Percentiles rank a stretch among this genome's conserved stretches.
Conservation (phyloP, 2,888 invertebrate genomes). For the Malacosoma neustria region DNA sequence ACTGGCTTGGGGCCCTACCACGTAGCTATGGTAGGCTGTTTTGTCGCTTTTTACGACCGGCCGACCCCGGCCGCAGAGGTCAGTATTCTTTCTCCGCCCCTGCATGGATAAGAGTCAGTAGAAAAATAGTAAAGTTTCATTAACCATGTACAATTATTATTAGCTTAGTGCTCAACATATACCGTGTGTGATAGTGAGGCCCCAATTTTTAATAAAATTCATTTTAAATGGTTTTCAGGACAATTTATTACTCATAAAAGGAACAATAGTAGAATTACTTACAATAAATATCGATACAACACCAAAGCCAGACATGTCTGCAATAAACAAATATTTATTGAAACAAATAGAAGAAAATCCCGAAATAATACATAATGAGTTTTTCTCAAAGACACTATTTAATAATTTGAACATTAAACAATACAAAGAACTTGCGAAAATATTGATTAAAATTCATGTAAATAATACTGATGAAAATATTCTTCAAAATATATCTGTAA, state of each 20-base stretch:
- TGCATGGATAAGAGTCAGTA: too few relatives aligned
- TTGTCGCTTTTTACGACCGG: too few relatives aligned
- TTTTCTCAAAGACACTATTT: constrained; percentile 37
- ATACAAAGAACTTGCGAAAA: constrained; percentile 39
- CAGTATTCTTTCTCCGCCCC: too few relatives aligned
- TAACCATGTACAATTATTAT: constrained; percentile 6
- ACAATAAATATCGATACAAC: constrained; percentile 17
- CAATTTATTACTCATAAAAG: constrained; percentile 43
- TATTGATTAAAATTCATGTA: constrained; percentile 33
- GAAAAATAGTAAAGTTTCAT: too few relatives aligned
- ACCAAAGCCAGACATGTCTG: constrained; percentile 13
- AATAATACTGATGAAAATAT: constrained; percentile 24
- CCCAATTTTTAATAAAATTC: too few relatives aligned
- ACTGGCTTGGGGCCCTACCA: too few relatives aligned
- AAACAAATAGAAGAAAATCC: constrained; percentile 32
- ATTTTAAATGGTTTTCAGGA: constrained; percentile 36
- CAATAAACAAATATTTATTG: constrained; percentile 41
- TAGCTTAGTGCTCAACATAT: constrained; percentile 6
- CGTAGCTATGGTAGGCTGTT: too few relatives aligned
- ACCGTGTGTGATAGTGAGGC: too few relatives aligned
- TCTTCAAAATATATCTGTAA: constrained; percentile 30
- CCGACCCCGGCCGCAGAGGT: too few relatives aligned
- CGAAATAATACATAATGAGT: constrained; percentile 27
- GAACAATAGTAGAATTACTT: constrained; percentile 35
- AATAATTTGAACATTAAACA: constrained; percentile 39